Percentiles rank a stretch among this genome's conserved stretches.
phyloP scores from a whole-genome alignment of 2,797 vertebrate species.

The Propithecus deckenii region DNA sequence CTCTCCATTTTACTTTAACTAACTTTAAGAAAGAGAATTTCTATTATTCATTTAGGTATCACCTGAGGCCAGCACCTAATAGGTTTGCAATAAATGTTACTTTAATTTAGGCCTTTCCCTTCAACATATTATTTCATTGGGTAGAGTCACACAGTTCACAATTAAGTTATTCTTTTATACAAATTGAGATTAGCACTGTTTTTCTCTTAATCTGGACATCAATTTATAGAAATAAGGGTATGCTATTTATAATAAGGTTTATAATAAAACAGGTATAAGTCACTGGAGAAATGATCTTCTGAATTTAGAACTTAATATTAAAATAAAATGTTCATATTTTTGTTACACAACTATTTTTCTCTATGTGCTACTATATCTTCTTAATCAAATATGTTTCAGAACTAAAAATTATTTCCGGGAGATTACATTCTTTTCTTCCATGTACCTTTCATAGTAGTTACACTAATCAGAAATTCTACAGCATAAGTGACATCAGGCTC shows the following conservation, averaged over 20 bases:
- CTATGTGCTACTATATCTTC: not conserved
- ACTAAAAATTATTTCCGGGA: not conserved
- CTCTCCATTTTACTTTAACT: slow-evolving; percentile 13
- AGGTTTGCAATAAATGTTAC: not conserved
- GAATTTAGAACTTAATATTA: not conserved
- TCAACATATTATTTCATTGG: not conserved
- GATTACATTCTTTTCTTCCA: not conserved
- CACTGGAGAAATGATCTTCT: not conserved
- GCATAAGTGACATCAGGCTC: not conserved
- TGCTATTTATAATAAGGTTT: not conserved
- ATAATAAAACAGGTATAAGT: not conserved
- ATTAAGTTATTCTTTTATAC: not conserved
- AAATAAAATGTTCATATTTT: not conserved
- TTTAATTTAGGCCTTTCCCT: not conserved
- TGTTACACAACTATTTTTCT: not conserved
- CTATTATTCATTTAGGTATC: not conserved
- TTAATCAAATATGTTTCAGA: not conserved
- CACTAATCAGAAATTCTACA: not conserved
- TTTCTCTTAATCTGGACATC: not conserved
- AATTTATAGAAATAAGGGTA: not conserved
- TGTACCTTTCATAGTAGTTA: not conserved
- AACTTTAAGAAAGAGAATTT: not conserved
- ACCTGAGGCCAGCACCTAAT: not conserved
- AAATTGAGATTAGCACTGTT: not conserved
- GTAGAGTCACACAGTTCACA: not conserved